Evolutionary conservation across 37 sponge, comb jelly and placozoan species (phyloP), one percentile per base, ranked within the genome.

Genomic region (Mnemiopsis leidyi): DNA sequence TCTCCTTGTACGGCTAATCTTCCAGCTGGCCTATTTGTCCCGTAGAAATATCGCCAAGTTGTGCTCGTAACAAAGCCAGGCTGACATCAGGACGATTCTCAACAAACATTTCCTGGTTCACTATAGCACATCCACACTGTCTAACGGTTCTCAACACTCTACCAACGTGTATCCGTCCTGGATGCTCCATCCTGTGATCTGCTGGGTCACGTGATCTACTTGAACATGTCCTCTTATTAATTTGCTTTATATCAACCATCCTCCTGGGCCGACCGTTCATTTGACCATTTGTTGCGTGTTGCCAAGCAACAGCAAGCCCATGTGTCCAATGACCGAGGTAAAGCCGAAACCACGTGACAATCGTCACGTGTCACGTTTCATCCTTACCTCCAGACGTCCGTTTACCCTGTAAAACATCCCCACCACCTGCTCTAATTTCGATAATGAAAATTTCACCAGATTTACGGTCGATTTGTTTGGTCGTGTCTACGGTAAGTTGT

Each of bases 391-490:
- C 61, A 48, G 61, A 48, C 61, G 61, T 48, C 13, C 61, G 61
- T 13, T 48, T 48, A 48, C 61, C 61, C 13, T 48, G 61, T 48
- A 48, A 48, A 48, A 48, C 61, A 48, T 48, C 13, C 61, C 61
- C 73, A 28, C 73, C 73, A 28, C 23, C 73, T 69, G 24, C 73
- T 28, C 73, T 69, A 69, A 69, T 69, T 69, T 25, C 73, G 73
- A 69, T 69, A 69, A 69, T 69, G 73, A 69, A 25, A 25, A 69
- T 69, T 69, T 69, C 73, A 69, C 28, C 21, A 3, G 73, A 69
- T 69, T 69, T 28, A 21, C 73, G 29, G 29, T 69, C 73, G 73
- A 25, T 69, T 48, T 48, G 61, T 48, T 48, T 48, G 13, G 61
- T 48, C 61, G 61, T 48, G 61, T 48, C 61, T 48, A 13, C 61